A percentile compares a stretch with the other conserved stretches of the same genome.
Evolutionary conservation across 2,797 vertebrate species (phyloP).

Genomic region (Neoniphon sammara): DNA sequence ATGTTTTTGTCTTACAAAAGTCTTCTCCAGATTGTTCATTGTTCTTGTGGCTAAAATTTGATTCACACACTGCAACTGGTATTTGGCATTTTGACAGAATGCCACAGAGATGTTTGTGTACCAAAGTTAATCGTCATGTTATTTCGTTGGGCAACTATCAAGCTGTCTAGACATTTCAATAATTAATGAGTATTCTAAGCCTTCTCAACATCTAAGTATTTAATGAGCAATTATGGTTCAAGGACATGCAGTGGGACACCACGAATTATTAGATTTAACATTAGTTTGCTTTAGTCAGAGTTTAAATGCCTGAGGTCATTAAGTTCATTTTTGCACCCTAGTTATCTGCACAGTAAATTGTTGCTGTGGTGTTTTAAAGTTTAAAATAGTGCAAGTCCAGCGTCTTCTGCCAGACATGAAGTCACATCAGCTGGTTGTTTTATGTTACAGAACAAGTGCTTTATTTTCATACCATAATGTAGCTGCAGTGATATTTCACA

Average conservation of each 20-base stretch:
- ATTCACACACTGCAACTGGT: constrained; percentile 1
- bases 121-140: constrained; percentile 64
- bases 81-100: constrained; percentile 38
- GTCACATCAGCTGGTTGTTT: constrained; percentile 26
- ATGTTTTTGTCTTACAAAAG: too few species aligned
- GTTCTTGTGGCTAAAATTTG: constrained; percentile 5
- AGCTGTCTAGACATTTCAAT: constrained; percentile 79
- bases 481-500: constrained; percentile 97
- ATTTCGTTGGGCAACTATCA: constrained; percentile 73
- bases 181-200: constrained; percentile 76
- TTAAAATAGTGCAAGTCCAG: neutral
- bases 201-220: constrained; percentile 74
- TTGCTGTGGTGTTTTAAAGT: neutral
- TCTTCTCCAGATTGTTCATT: neutral
- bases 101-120: constrained; percentile 42
- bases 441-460: constrained; percentile 91
- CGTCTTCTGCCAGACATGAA: constrained; percentile 1
- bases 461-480: constrained; percentile 96
- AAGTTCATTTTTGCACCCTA: neutral
- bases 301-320: neutral
- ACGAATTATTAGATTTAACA: constrained; percentile 32
- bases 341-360: neutral
- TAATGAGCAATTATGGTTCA: constrained; percentile 72
- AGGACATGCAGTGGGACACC: constrained; percentile 44
- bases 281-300: constrained; percentile 3